Percentiles rank a stretch among this genome's conserved stretches.
Conservation (phyloP, 2,797 vertebrate genomes). For the Chrysocyon brachyurus region DNA sequence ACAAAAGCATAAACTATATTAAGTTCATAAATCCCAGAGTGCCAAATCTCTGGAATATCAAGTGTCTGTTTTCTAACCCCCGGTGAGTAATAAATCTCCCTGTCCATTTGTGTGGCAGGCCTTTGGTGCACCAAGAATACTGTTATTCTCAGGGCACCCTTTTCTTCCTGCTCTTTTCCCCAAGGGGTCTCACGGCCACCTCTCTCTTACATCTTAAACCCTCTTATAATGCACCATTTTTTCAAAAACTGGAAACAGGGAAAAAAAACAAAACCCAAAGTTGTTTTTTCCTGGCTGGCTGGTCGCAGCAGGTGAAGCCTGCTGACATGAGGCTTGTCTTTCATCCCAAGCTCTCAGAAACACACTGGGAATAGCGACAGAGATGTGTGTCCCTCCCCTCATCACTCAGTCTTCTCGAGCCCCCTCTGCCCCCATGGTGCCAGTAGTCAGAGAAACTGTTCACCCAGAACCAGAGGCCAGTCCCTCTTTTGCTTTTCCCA, state of each 20-base stretch:
- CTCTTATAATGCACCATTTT: not conserved
- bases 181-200: not conserved
- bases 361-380: not conserved
- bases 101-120: fast-evolving
- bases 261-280: not conserved
- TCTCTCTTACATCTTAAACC: not conserved
- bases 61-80: not conserved
- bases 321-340: not conserved
- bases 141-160: not conserved
- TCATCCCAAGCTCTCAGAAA: not conserved
- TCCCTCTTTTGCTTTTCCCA: not conserved
- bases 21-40: conserved; percentile 20
- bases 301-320: not conserved
- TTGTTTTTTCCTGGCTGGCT: not conserved
- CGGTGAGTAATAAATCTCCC: not conserved
- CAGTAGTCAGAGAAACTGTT: not conserved
- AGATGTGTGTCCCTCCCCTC: not conserved
- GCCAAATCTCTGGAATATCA: not conserved
- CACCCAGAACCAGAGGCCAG: not conserved
- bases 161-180: not conserved
- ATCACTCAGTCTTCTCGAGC: not conserved
- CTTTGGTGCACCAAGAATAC: fast-evolving
- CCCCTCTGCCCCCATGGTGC: not conserved
- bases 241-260: not conserved
- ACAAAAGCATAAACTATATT: conserved; percentile 2